Evolutionary conservation across 2,797 vertebrate species (phyloP).

Genomic region (Monodelphis domestica): DNA sequence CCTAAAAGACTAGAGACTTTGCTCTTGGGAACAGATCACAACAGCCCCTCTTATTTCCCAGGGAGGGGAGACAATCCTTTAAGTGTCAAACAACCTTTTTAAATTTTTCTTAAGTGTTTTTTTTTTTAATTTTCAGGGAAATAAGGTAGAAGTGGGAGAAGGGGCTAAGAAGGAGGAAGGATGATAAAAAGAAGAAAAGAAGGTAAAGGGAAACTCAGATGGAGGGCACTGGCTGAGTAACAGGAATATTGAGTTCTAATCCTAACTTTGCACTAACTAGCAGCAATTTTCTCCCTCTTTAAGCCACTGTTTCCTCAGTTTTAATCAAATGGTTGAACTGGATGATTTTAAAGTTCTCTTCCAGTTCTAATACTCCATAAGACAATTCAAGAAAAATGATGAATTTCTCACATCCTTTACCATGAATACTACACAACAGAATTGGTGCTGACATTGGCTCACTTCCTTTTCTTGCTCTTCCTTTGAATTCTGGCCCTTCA

Average conservation of each 20-base stretch:
- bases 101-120: too few species aligned
- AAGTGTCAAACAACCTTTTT: not conserved
- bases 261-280: not conserved
- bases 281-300: not conserved
- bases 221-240: not conserved
- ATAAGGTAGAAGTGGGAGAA: not conserved
- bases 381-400: not conserved
- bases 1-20: not conserved
- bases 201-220: not conserved
- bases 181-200: not conserved
- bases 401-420: not conserved
- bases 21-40: not conserved
- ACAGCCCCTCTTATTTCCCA: not conserved
- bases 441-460: not conserved
- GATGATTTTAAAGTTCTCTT: not conserved
- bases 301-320: not conserved
- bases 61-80: not conserved
- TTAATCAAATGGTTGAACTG: not conserved
- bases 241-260: not conserved
- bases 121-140: not conserved
- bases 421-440: not conserved
- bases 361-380: not conserved
- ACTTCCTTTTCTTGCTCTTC: not conserved
- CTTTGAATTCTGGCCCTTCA: not conserved
- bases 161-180: not conserved